Percentiles rank a stretch among this genome's conserved stretches.
Conservation (phyloP, 1,140 invertebrate genomes). For the Drosophila tani region DNA sequence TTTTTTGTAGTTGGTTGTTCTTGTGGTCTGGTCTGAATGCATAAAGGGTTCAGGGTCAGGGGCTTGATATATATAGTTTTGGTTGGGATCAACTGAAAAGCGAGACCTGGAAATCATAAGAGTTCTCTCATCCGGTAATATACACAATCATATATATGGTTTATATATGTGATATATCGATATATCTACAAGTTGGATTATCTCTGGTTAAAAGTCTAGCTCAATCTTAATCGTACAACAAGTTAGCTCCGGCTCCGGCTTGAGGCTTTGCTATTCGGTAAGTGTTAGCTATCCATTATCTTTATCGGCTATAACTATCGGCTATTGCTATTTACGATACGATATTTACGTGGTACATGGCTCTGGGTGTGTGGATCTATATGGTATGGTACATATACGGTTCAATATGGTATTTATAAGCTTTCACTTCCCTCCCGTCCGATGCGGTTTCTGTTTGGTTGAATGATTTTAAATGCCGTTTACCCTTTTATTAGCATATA, state of each 20-base stretch:
- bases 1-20: conserved; percentile 60
- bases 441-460: conserved; percentile 22
- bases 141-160: conserved; percentile 70
- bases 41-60: not conserved
- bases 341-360: conserved; percentile 71
- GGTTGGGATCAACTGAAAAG: conserved; percentile 52
- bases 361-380: conserved; percentile 24
- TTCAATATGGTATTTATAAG: conserved; percentile 73
- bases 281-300: conserved; percentile 19
- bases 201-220: conserved; percentile 73
- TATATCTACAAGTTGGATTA: conserved; percentile 61
- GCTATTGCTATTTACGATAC: conserved; percentile 81
- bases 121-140: conserved; percentile 55
- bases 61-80: conserved; percentile 32
- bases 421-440: conserved; percentile 25
- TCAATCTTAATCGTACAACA: conserved; percentile 79
- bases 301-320: conserved; percentile 49
- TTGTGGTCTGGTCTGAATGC: conserved; percentile 59
- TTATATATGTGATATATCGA: conserved; percentile 61
- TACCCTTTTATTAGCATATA: conserved; percentile 80
- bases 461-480: conserved; percentile 79
- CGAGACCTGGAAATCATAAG: conserved; percentile 65
- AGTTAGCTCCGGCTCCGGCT: conserved; percentile 56
- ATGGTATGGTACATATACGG: conserved; percentile 69
- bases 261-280: conserved; percentile 56